Conservation (phyloP, 2,888 invertebrate genomes). For the Galerucella calmariensis region DNA sequence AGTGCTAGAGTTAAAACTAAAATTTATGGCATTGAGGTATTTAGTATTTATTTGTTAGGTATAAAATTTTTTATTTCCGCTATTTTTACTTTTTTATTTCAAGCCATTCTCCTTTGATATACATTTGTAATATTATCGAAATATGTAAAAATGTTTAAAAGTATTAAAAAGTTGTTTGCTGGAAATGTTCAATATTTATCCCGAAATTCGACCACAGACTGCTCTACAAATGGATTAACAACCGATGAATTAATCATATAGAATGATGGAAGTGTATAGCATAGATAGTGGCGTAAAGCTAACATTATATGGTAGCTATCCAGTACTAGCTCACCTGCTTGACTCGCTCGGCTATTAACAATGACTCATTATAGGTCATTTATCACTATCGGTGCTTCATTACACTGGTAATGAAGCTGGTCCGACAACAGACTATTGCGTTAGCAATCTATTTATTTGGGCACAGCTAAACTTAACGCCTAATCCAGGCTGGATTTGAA, state of each 20-base stretch:
- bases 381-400: conserved; percentile 62
- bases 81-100: no score
- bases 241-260: conserved; percentile 38
- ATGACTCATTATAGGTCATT: conserved; percentile 61
- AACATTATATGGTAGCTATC: conserved; percentile 39
- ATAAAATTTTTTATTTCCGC: no score
- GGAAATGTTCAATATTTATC: neutral
- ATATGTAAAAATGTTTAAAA: neutral
- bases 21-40: no score
- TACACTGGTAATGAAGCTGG: conserved; percentile 59
- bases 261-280: conserved; percentile 35
- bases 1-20: no score
- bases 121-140: no score
- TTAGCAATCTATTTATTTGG: conserved; percentile 37
- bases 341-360: conserved; percentile 57
- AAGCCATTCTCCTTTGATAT: no score
- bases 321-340: conserved; percentile 55
- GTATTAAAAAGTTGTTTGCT: neutral
- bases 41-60: no score
- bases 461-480: conserved; percentile 24
- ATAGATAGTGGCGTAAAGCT: conserved; percentile 42
- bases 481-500: conserved; percentile 19
- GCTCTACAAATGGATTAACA: conserved; percentile 26
- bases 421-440: conserved; percentile 33
- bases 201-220: neutral